Base-by-base conservation (phyloP, 2,888 invertebrate species). In the Tenthredo livida region DNA sequence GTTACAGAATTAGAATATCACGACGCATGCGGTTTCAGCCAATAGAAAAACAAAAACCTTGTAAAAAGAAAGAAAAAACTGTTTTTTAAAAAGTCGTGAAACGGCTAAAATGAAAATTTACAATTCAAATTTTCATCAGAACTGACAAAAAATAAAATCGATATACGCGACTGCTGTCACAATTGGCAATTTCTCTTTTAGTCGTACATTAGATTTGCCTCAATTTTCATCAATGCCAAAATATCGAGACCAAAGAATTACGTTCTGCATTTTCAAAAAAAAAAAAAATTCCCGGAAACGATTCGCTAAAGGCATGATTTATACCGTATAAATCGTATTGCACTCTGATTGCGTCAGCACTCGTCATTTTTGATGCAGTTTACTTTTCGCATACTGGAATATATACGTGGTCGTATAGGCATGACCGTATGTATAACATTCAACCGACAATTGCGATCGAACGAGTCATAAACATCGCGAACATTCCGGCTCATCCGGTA, bases 401-500 rank as follows among this genome's bases (percentile, higher is more conserved):
- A 12, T 4, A 25, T 37, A 4, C 4, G 37, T 7, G 37, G 12
- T 4, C 61, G 61, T 12, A 7, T 12, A 7, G 9, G 3, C 25
- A 61, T 61, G 29, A 70, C 40, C 5, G 12, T 40, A 75, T 7
- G 47, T 21, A 75, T 25, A 47, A 47, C 40, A 47, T 43, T 47
- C 40, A 75, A 43, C 73, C 73, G 17, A 72, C 43, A 15, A 43
- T 21, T 15, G 47, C 17, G n/a, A 33, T 21, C 25, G 33, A 50
- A 1, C 25, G 50, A n/a, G 50, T 12, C 29, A 29, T 6, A 77
- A 29, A 29, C 17, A 17, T 29, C 77, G 40, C 12, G 21, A 77
- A 50, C 50, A 17, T 33, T 77, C 50, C 77, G 25, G 50, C 43
- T 47, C 21, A 75, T 75, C 73, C 73, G 73, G 70, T 70, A 70